phyloP scores from a whole-genome alignment of 2,888 invertebrate species.

The Netelia fuscicornis region DNA sequence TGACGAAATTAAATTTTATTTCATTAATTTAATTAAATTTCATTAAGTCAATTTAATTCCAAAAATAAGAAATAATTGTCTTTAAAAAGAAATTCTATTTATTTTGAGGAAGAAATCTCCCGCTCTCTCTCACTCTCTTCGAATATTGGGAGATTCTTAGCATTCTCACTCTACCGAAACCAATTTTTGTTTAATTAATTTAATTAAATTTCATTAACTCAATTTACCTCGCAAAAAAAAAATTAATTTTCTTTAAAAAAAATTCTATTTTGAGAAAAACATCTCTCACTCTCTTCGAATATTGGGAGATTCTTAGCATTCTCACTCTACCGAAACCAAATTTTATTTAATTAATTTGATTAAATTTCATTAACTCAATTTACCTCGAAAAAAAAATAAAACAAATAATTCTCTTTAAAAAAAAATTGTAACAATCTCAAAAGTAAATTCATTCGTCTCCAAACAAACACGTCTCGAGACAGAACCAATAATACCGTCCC shows the following conservation, averaged over 20 bases:
- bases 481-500: too few species aligned
- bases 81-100: too few species aligned
- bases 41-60: background rate
- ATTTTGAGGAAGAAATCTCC: background rate
- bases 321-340: background rate
- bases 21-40: background rate
- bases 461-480: too few species aligned
- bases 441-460: background rate
- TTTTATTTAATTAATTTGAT: background rate
- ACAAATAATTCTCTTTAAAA: too few species aligned
- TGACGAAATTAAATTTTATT: background rate
- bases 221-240: too few species aligned
- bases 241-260: too few species aligned
- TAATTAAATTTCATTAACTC: conserved; percentile 1
- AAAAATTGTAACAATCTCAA: too few species aligned
- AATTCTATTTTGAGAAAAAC: too few species aligned
- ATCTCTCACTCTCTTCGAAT: background rate
- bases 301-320: background rate
- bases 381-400: too few species aligned
- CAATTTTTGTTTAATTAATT: background rate
- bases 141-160: too few species aligned
- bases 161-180: background rate
- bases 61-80: too few species aligned
- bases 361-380: background rate
- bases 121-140: background rate